Evolutionary conservation across 1,140 invertebrate species (phyloP).

Genomic region (Asobara japonica): DNA sequence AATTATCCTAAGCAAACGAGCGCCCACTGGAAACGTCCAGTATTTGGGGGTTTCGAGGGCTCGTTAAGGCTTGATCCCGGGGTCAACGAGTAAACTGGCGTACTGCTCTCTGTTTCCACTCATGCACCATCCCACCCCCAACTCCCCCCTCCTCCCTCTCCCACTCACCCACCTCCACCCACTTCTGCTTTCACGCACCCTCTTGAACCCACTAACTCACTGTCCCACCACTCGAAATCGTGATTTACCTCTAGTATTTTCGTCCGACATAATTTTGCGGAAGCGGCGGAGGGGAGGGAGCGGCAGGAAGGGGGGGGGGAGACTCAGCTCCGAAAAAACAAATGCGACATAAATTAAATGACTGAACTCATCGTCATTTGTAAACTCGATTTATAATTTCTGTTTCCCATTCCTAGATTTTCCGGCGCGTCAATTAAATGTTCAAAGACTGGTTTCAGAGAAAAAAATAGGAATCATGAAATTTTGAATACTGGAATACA

Average conservation of each 20-base stretch:
- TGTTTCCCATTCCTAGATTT: no score
- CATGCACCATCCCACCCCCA: neutral
- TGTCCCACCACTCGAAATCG: neutral
- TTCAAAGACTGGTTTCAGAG: no score
- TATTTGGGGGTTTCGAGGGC: neutral
- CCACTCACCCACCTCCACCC: neutral
- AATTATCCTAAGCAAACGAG: slow-evolving; percentile 10
- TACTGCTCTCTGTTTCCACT: slow-evolving; percentile 4
- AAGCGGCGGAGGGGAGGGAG: no score
- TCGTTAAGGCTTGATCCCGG: slow-evolving; percentile 2
- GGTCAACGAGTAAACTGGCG: slow-evolving; percentile 1
- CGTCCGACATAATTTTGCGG: neutral
- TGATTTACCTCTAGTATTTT: neutral
- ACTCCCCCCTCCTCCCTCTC: neutral
- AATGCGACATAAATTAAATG: no score
- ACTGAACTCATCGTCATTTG: no score
- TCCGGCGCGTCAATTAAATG: no score
- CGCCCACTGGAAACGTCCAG: neutral
- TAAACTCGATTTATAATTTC: no score
- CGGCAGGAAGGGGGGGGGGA: no score
- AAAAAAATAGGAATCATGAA: no score
- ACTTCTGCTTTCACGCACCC: neutral
- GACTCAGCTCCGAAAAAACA: no score
- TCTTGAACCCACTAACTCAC: slow-evolving; percentile 3
- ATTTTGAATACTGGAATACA: no score